Base-by-base conservation (phyloP, 2,113 vertebrate species). In the Capra hircus region DNA sequence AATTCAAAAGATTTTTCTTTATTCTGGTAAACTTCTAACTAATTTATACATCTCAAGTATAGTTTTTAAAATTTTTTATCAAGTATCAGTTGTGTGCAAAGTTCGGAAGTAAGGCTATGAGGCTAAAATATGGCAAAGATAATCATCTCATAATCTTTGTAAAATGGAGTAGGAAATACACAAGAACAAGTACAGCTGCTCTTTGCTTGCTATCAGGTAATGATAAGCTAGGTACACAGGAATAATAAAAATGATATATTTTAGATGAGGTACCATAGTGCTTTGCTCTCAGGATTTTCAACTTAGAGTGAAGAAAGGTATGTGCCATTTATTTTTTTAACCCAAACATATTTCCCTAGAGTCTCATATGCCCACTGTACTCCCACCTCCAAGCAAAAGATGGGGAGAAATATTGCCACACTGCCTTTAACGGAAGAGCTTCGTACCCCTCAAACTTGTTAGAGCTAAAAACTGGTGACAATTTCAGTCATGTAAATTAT, bases 61-160 rank as follows among this genome's bases (percentile, higher is more conserved):
- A 62, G 92, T 53, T 92, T 95, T 62, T 88, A 55, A 84, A 95
- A 78, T 84, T 89, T 48, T 95, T 95, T 64, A 55, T 53, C 48
- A 57, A 81, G 23, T 43, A 74, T 81, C 59, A 87, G 11, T 27
- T 71, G 14, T 48, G 28, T 74, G 45, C 64, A 33, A 90, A 53
- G 4, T 81, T 93, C 40, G 3, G 36, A 85, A 23, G 36, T 90
- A 86, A 36, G 16, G 6, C 7, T 88, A 28, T 6, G 13, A 25
- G 27, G 55, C 43, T 67, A 53, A 57, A 82, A 55, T 33, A 80
- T 91, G 50, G 53, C 57, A 48, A 48, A 60, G 19, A n/a, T 27
- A 36, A 87, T 17, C 14, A 40, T 59, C 27, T 85, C 59, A 71
- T 4, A 78, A 21, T 33, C 64, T 60, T 80, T 84, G 55, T 59